A percentile compares a stretch with the other conserved stretches of the same genome.
These are phyloP conservation scores for Monomorium pharaonis DNA, from an alignment of 1,140 invertebrate species.

Conservation along the genomic window DNA sequence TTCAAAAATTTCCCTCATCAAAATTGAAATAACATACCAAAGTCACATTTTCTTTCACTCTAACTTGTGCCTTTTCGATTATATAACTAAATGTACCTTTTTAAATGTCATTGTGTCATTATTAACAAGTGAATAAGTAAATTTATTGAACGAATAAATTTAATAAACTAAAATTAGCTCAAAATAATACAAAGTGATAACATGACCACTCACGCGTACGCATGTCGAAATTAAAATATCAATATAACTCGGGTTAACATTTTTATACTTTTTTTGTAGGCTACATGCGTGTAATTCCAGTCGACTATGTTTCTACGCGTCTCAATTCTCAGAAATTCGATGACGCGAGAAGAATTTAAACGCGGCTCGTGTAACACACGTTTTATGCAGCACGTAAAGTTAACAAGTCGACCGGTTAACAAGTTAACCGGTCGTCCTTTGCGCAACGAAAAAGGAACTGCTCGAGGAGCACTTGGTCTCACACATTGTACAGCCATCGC, in stretches of 20 bases:
- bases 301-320: background rate
- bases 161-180: background rate
- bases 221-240: background rate
- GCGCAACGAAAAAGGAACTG: constrained; percentile 18
- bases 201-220: background rate
- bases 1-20: background rate
- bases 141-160: background rate
- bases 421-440: constrained; percentile 47
- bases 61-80: too few species aligned
- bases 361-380: background rate
- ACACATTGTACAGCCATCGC: background rate
- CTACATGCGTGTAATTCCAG: background rate
- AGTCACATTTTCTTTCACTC: background rate
- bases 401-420: constrained; percentile 50
- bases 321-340: constrained; percentile 27
- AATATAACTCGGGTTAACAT: background rate
- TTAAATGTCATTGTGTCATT: background rate
- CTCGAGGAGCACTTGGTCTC: background rate
- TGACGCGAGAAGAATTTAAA: constrained; percentile 35
- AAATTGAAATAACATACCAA: background rate
- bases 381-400: background rate
- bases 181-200: background rate
- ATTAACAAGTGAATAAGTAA: background rate
- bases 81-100: too few species aligned
- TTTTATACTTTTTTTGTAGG: background rate